Evolutionary conservation across 2,888 invertebrate genomes (phyloP).

Genomic region (Ornithoptera priamus): DNA sequence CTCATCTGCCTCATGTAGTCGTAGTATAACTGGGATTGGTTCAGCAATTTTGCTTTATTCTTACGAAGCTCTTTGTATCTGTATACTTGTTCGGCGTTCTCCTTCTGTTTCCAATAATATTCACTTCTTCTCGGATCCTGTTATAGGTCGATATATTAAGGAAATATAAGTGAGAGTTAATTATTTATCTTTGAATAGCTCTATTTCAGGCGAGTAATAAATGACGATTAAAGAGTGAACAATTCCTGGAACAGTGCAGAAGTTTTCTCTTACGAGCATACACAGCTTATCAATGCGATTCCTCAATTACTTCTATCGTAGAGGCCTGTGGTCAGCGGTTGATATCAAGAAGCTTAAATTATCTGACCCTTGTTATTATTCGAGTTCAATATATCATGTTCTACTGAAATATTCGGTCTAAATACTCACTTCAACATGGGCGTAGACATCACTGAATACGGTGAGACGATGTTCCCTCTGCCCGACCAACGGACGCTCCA

Average conservation of each 20-base stretch:
- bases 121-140: constrained; percentile 70
- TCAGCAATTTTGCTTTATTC: constrained; percentile 56
- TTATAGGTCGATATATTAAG: neutral
- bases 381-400: neutral
- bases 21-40: constrained; percentile 45
- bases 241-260: too few relatives aligned
- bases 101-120: constrained; percentile 62
- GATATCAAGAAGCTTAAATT: too few relatives aligned
- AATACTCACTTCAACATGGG: constrained; percentile 61
- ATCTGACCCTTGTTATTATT: too few relatives aligned
- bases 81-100: constrained; percentile 59
- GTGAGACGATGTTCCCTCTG: constrained; percentile 55
- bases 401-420: neutral
- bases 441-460: constrained; percentile 68
- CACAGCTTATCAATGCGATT: too few relatives aligned
- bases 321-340: too few relatives aligned
- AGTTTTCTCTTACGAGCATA: too few relatives aligned
- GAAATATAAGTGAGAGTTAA: neutral
- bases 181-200: neutral
- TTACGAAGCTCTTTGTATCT: constrained; percentile 57
- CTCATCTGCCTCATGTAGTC: constrained; percentile 56
- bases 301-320: too few relatives aligned
- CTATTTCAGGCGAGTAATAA: too few relatives aligned
- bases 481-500: constrained; percentile 67
- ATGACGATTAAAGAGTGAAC: too few relatives aligned